Conservation (phyloP, 2,797 vertebrate genomes). For the Xerus rutilus region DNA sequence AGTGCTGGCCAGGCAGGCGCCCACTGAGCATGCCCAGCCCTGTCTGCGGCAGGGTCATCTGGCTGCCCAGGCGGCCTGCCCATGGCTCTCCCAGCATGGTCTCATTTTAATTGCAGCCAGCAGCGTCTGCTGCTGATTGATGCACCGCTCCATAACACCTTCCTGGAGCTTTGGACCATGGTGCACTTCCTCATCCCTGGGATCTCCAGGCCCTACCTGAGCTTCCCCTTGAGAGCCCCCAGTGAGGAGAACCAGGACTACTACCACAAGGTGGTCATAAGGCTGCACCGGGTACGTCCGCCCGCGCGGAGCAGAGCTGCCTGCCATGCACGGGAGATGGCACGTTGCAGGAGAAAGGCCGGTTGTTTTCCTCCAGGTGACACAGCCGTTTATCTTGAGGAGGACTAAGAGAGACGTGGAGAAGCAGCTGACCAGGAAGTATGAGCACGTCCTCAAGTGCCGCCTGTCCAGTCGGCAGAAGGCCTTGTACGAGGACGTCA, state of each 20-base stretch:
- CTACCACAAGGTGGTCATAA: conserved; percentile 93
- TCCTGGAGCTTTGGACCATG: conserved; percentile 95
- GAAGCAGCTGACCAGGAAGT: conserved; percentile 94
- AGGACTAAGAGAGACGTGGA: conserved; percentile 94
- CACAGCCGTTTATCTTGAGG: conserved; percentile 93
- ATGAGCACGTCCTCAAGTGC: conserved; percentile 94
- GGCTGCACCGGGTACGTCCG: conserved; percentile 91
- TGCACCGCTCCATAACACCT: conserved; percentile 92
- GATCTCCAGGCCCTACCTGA: conserved; percentile 92
- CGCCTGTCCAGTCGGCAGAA: conserved; percentile 92
- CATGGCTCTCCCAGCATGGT: not conserved
- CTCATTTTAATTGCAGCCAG: conserved; percentile 85
- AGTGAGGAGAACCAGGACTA: conserved; percentile 94
- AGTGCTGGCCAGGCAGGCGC: too few species aligned
- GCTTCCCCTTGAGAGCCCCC: conserved; percentile 91
- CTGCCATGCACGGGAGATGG: fast-evolving
- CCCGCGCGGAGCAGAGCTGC: fast-evolving
- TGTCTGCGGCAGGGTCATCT: not conserved
- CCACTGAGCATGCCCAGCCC: not conserved
- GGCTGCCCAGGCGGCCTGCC: too few species aligned
- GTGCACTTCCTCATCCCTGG: conserved; percentile 95
- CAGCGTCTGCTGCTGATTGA: conserved; percentile 94
- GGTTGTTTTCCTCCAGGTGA: conserved; percentile 87
- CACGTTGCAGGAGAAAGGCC: not conserved
- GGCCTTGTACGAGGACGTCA: conserved; percentile 93